Conservation (phyloP, 2,797 vertebrate genomes). For the Clarias pachynema region DNA sequence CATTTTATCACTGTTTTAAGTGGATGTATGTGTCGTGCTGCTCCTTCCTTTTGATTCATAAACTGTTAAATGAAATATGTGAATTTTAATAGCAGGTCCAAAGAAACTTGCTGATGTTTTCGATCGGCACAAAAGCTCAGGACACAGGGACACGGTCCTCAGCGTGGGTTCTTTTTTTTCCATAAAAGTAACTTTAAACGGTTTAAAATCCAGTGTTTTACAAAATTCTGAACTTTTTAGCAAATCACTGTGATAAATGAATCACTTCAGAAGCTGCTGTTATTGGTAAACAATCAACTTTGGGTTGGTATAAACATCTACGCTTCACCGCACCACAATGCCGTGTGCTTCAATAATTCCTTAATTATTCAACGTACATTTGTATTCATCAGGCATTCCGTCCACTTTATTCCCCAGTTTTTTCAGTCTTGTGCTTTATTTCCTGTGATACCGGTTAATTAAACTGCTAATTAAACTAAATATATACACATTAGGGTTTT, state of each 20-base stretch:
- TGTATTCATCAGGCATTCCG: no score
- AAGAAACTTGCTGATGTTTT: background rate
- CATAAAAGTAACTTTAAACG: background rate
- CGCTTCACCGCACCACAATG: background rate
- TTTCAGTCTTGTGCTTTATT: background rate
- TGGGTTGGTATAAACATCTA: background rate
- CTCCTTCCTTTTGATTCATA: constrained; percentile 4
- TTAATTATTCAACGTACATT: background rate
- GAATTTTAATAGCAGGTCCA: background rate
- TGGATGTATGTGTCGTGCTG: background rate
- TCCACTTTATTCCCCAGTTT: background rate
- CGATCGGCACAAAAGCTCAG: background rate
- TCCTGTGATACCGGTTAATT: background rate
- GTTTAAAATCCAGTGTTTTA: no score
- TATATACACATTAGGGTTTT: no score
- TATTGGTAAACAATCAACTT: background rate
- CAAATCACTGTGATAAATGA: background rate
- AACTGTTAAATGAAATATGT: background rate
- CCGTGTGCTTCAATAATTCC: background rate
- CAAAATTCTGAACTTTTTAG: background rate
- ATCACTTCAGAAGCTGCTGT: background rate
- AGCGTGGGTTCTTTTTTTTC: background rate
- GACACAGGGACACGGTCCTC: background rate
- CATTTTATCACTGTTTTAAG: background rate
- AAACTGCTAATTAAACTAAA: no score